A percentile compares a stretch with the other conserved stretches of the same genome.
These are phyloP conservation scores for Turritopsis dohrnii DNA, from an alignment of 30 jellyfish, hydroid and myxozoan species.

Conservation along the genomic window DNA sequence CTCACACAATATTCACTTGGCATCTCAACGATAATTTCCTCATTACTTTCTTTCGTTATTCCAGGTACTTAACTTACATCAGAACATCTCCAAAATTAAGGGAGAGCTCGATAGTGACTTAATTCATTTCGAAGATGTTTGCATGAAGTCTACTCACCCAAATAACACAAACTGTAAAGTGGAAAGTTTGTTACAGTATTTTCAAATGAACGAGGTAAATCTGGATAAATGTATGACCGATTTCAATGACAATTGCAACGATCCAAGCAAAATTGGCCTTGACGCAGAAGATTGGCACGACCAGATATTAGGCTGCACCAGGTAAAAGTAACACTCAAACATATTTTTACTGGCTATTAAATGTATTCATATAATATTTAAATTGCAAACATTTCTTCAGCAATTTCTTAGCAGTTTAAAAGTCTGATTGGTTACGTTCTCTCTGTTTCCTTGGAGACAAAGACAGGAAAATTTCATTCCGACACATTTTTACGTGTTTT, in stretches of 20 bases:
- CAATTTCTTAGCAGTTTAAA: too few relatives aligned
- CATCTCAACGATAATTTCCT: too few relatives aligned
- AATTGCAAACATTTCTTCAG: neutral
- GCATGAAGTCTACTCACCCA: neutral
- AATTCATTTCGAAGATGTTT: neutral
- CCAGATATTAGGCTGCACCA: slow-evolving; percentile 82
- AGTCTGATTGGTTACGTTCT: too few relatives aligned
- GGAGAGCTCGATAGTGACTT: neutral
- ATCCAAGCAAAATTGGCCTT: slow-evolving; percentile 33
- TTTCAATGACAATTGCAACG: slow-evolving; percentile 40
- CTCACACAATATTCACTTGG: too few relatives aligned
- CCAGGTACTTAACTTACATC: neutral
- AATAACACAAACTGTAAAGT: slow-evolving; percentile 68
- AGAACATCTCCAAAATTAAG: neutral
- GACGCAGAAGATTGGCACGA: slow-evolving; percentile 95
- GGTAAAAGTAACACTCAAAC: slow-evolving; percentile 32
- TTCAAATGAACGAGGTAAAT: slow-evolving; percentile 74
- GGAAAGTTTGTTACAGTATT: slow-evolving; percentile 77
- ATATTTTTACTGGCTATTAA: too few relatives aligned
- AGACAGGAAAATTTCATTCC: too few relatives aligned
- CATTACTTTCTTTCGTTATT: neutral
- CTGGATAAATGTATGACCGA: slow-evolving; percentile 63
- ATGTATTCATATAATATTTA: too few relatives aligned
- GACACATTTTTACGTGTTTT: too few relatives aligned
- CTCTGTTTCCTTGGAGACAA: too few relatives aligned